Conservation (phyloP, 2,888 invertebrate genomes). For the Agrochola lota region DNA sequence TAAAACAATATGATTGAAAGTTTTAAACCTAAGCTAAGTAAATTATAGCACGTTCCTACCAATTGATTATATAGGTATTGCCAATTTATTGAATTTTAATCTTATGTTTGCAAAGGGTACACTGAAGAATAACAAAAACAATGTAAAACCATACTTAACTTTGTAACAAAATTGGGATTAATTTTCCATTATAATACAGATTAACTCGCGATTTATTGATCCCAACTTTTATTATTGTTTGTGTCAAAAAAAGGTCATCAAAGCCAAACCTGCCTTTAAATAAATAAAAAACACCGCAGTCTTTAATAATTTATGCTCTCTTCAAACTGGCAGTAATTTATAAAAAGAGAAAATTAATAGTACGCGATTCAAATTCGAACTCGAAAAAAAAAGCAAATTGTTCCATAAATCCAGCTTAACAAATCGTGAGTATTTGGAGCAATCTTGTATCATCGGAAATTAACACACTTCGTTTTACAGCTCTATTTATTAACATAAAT, state of each 20-base stretch:
- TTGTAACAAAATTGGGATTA: neutral
- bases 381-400: neutral
- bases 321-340: no score
- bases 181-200: neutral
- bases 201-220: neutral
- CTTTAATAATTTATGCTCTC: neutral
- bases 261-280: neutral
- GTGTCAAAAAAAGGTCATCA: neutral
- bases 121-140: neutral
- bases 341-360: neutral
- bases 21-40: neutral
- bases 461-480: slow-evolving; percentile 31
- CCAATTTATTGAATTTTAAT: neutral
- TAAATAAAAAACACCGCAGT: neutral
- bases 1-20: slow-evolving; percentile 7
- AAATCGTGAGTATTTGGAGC: slow-evolving; percentile 26
- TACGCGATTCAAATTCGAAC: slow-evolving; percentile 16
- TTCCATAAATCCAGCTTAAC: slow-evolving; percentile 20
- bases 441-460: slow-evolving; percentile 23
- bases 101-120: neutral
- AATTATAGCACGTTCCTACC: slow-evolving; percentile 5
- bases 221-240: neutral
- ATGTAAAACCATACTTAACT: neutral
- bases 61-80: neutral
- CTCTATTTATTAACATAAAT: slow-evolving; percentile 27